Base-by-base conservation (phyloP, 2,113 vertebrate genomes). In the Syrmaticus mikado region DNA sequence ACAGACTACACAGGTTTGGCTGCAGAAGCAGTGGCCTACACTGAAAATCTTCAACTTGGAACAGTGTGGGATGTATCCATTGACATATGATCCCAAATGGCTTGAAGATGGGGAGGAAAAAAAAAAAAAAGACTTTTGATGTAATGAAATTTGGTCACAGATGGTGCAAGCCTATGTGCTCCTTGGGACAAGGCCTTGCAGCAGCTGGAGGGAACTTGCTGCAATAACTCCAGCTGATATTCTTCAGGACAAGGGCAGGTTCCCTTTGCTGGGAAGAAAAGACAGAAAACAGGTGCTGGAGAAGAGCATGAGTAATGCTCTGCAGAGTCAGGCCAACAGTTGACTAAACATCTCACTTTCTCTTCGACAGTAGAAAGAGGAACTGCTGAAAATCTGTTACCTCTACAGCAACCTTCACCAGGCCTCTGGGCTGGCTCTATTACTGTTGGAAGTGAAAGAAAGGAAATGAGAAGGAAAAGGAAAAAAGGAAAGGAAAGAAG, bases 161-260 rank as follows among this genome's bases (percentile, higher is more conserved):
- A 28, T 61, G 11, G 38, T 64, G 12, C 0, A 0, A 65, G 13
- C 32, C 18, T 34, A 5, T 0, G 0, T 8, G 9, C 76, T 89
- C 7, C 24, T 72, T 27, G 1, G 12, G 20, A 8, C 15, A 11
- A 22, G 16, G 34, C 4, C 18, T n/a, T 70, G 52, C 57, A n/a
- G 75, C 9, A 30, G 58, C 52, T 61, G 25, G 53, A 91, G 30
- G 34, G 1, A 21, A 22, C 17, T 8, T 11, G 20, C 74, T 79
- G 61, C 74, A 89, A 4, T 50, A 72, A 34, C 70, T 87, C 20
- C 40, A 79, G 78, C 40, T 87, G 71, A 73, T 17, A 32, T 68
- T 84, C 10, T 57, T 67, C 0, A 0, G 38, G 58, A 74, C 53
- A 41, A 57, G 48, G 86, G 30, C n/a, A 85, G 43, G 57, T 64